Base-by-base conservation (phyloP, 2,888 invertebrate species). In the Amblyjoppa proteus region DNA sequence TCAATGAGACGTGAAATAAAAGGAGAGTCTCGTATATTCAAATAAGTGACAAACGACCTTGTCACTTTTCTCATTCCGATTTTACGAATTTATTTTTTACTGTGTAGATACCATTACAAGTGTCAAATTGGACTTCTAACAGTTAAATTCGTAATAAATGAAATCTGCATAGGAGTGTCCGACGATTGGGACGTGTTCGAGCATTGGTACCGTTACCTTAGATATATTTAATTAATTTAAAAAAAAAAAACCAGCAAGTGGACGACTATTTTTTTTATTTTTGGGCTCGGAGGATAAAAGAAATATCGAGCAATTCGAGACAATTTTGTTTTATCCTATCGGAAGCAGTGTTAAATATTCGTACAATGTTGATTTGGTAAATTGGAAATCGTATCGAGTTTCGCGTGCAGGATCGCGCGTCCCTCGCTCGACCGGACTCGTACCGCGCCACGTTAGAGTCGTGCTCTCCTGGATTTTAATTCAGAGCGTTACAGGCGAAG, bases 381-480 rank as follows among this genome's bases (percentile, higher is more conserved):
- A 16, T 49, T 49, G 13, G 45, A 13, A 49, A 49, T 16, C 45
- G n/a, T 68, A 81, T 84, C 68, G 73, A 51, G 80, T 84, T 81
- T 76, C 80, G 56, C 66, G 64, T 70, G 34, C 38, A n/a, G 64
- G 74, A 41, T 64, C 25, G 25, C 75, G 13, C 49, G 31, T 7
- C 78, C 20, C 34, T 81, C 80, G 69, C 75, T 84, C 75, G 75
- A 76, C 78, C 13, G 28, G 41, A 80, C 66, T 61, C 64, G 71
- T 76, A 11, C 66, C 45, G 66, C 34, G 34, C 68, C 41, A 28
- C 16, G 69, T 61, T 49, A 34, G 38, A 41, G 61, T 69, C 49
- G 28, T 49, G 68, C 69, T 78, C 41, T 58, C 34, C 73, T 69
- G 25, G 69, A 81, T 85, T 74, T 61, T 78, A 68, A 71, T 69